Evolutionary conservation across 2,113 vertebrate species (phyloP).

Genomic region (Melanocharis versteri): DNA sequence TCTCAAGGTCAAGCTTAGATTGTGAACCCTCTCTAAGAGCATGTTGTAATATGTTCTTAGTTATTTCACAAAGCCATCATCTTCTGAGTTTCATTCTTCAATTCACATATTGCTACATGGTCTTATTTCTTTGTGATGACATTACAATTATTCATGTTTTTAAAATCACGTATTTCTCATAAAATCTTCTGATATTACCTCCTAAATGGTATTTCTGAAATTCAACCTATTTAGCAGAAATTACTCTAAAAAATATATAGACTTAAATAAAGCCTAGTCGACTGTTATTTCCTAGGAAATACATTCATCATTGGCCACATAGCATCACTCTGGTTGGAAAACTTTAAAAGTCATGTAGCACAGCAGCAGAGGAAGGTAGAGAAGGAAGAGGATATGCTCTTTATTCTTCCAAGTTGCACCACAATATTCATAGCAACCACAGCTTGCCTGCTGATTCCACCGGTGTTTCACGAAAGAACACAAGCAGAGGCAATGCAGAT

Average conservation of each 20-base stretch:
- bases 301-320: background rate
- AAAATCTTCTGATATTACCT: background rate
- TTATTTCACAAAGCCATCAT: background rate
- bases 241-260: background rate
- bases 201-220: background rate
- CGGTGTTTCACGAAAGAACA: background rate
- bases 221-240: background rate
- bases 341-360: background rate
- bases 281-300: background rate
- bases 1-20: background rate
- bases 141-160: background rate
- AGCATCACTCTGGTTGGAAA: background rate
- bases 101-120: background rate
- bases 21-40: background rate
- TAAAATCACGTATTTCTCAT: background rate
- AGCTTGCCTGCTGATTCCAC: background rate
- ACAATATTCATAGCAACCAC: background rate
- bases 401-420: background rate
- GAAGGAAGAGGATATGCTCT: background rate
- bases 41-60: background rate
- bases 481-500: background rate
- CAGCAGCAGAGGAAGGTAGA: background rate
- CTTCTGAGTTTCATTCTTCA: background rate
- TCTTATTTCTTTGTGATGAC: background rate
- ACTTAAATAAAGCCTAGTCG: background rate